phyloP scores from a whole-genome alignment of 1,140 invertebrate species.

The Drosophila lacteicornis region DNA sequence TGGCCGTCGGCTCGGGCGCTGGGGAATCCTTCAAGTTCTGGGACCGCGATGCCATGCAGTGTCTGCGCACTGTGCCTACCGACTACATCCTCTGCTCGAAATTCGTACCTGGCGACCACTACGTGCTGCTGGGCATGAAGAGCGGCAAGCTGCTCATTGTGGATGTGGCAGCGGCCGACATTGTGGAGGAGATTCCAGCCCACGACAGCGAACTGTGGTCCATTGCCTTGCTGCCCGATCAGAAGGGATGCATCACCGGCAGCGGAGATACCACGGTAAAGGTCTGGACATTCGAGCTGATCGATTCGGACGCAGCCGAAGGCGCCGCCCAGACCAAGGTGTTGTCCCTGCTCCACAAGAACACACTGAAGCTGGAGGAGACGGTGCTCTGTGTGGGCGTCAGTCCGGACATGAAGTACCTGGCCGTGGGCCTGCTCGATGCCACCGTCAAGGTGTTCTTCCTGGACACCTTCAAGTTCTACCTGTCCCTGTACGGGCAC shows the following conservation, averaged over 20 bases:
- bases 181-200: constrained; percentile 92
- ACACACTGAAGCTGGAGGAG: constrained; percentile 95
- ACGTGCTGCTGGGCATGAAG: constrained; percentile 95
- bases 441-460: constrained; percentile 98
- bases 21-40: constrained; percentile 96
- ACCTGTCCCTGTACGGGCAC: constrained; percentile 97
- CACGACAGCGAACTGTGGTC: constrained; percentile 93
- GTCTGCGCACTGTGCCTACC: constrained; percentile 91
- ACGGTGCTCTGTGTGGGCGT: constrained; percentile 92
- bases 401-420: constrained; percentile 93
- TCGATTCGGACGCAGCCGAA: constrained; percentile 85
- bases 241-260: constrained; percentile 93
- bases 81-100: constrained; percentile 90
- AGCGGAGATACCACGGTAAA: constrained; percentile 96
- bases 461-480: constrained; percentile 97
- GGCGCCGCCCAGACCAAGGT: constrained; percentile 85
- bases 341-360: constrained; percentile 91
- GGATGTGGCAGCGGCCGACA: constrained; percentile 92
- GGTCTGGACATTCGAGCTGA: constrained; percentile 97
- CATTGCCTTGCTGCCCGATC: constrained; percentile 90
- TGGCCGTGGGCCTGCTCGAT: constrained; percentile 96
- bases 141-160: constrained; percentile 94
- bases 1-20: constrained; percentile 93
- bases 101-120: constrained; percentile 96
- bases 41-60: constrained; percentile 94